A percentile compares a stretch with the other conserved stretches of the same genome.
phyloP scores from a whole-genome alignment of 2,888 invertebrate species.

The Galerucella calmariensis region DNA sequence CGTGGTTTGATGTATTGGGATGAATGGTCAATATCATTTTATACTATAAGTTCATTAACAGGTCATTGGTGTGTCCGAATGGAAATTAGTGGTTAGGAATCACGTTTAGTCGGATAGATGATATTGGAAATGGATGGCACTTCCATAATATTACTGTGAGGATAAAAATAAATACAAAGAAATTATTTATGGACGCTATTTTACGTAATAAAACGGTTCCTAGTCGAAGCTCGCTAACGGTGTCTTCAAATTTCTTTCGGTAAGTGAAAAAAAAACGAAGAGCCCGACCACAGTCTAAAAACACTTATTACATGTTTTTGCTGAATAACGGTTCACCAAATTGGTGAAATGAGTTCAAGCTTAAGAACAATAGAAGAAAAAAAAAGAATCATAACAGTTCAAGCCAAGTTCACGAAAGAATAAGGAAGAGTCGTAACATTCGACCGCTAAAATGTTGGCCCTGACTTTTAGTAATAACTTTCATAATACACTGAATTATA shows the following conservation, averaged over 20 bases:
- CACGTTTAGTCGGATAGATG: no score
- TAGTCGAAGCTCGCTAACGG: neutral
- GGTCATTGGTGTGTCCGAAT: no score
- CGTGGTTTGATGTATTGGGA: no score
- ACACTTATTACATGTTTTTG: constrained; percentile 17
- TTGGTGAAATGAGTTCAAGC: constrained; percentile 43
- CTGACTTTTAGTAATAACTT: constrained; percentile 58
- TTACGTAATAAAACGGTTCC: neutral
- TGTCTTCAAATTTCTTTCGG: constrained; percentile 22
- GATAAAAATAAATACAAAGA: no score
- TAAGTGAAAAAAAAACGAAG: neutral
- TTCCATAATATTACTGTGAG: no score
- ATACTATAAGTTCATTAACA: no score
- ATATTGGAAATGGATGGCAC: no score
- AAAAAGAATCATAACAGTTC: constrained; percentile 43
- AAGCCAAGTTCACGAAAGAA: constrained; percentile 45
- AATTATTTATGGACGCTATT: neutral
- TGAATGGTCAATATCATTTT: no score
- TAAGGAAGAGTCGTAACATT: constrained; percentile 52
- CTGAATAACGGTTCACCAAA: constrained; percentile 45
- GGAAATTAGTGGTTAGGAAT: no score
- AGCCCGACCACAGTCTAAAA: constrained; percentile 18
- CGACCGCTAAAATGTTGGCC: constrained; percentile 57
- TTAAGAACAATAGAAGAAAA: constrained; percentile 46
- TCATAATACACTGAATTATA: constrained; percentile 56